These are phyloP conservation scores for Brienomyrus brachyistius DNA, from an alignment of 2,113 vertebrate species.

Conservation along the genomic window DNA sequence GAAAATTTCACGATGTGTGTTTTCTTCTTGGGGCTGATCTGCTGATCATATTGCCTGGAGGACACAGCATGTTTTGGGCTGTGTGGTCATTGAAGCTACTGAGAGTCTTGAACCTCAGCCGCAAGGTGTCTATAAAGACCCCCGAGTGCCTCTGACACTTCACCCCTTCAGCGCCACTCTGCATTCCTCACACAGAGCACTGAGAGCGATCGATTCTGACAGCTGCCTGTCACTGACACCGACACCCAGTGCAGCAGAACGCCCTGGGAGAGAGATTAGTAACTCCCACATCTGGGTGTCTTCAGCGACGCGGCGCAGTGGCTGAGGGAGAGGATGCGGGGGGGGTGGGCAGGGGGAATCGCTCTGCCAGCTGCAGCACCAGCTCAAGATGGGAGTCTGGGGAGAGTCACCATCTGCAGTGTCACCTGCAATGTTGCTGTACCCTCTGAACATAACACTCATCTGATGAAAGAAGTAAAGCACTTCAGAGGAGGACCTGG, in stretches of 20 bases:
- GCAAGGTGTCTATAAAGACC: not conserved
- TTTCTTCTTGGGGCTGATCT: not conserved
- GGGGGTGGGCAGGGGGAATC: not conserved
- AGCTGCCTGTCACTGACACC: slow-evolving; percentile 7
- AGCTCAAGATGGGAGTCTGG: slow-evolving; percentile 8
- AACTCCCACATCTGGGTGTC: not conserved
- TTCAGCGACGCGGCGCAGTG: not conserved
- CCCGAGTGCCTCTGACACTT: not conserved
- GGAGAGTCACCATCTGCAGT: slow-evolving; percentile 6
- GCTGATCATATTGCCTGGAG: not conserved
- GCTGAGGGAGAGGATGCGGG: not conserved
- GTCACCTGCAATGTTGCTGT: not conserved
- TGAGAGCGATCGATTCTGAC: not conserved
- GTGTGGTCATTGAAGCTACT: not conserved
- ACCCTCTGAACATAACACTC: not conserved
- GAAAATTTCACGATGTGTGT: not conserved
- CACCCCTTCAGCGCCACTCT: not conserved
- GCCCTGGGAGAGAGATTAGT: not conserved
- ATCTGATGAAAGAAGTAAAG: not conserved
- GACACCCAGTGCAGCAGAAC: not conserved
- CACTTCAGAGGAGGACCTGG: not conserved
- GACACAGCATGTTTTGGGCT: not conserved
- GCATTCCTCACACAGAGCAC: not conserved
- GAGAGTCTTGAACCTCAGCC: not conserved
- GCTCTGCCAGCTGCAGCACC: slow-evolving; percentile 3